Conservation (phyloP, 2,113 vertebrate genomes). For the Vulpes vulpes region DNA sequence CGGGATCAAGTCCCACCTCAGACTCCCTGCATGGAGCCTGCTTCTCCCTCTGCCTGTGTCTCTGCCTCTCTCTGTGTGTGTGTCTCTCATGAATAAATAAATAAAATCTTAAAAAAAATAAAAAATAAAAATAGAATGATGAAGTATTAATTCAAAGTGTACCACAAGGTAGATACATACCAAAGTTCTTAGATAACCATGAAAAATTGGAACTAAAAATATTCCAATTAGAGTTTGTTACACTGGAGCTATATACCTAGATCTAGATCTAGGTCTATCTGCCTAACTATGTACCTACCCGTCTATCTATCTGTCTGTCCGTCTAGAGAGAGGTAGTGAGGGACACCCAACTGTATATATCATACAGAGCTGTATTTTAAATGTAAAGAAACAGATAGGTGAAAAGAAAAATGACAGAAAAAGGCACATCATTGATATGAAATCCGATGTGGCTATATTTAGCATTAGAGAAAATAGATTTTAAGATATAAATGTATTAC, state of each 20-base stretch:
- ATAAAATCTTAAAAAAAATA: no score
- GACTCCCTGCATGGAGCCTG: no score
- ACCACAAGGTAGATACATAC: neutral
- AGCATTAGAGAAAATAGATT: neutral
- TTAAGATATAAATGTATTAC: neutral
- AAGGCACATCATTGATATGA: neutral
- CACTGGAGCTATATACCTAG: neutral
- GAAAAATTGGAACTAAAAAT: neutral
- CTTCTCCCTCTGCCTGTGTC: no score
- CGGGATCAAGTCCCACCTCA: no score
- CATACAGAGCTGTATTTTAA: neutral
- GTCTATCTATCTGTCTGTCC: neutral
- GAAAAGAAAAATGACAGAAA: neutral
- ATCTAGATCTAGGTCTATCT: neutral
- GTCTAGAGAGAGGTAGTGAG: neutral
- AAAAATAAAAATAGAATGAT: constrained; percentile 13
- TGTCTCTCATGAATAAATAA: no score
- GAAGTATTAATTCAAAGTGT: neutral
- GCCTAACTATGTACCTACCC: neutral
- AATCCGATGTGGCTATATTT: neutral
- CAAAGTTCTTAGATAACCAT: neutral
- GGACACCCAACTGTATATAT: neutral
- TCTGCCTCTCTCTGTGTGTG: no score
- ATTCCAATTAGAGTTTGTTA: neutral
- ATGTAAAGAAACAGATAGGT: neutral